phyloP scores from a whole-genome alignment of 2,797 vertebrate species.

The Acanthurus tractus region DNA sequence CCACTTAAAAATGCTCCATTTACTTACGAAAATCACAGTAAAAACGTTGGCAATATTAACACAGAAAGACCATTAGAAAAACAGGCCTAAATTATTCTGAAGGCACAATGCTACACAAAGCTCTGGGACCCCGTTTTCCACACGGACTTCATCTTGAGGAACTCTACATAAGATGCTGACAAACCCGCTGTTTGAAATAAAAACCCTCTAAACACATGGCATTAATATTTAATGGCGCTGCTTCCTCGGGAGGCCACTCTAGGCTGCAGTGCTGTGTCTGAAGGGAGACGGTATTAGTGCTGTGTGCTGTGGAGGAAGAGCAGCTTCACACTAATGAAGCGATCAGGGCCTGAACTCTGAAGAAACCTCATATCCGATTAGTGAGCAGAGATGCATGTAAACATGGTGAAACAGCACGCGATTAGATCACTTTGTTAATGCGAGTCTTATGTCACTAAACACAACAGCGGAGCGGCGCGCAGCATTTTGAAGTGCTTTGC shows the following conservation, averaged over 20 bases:
- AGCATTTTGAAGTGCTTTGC: constrained; percentile 57
- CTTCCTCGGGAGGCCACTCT: constrained; percentile 83
- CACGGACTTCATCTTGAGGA: constrained; percentile 72
- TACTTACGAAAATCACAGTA: constrained; percentile 64
- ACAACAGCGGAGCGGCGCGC: constrained; percentile 49
- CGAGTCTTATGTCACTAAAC: constrained; percentile 70
- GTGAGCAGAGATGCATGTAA: constrained; percentile 78
- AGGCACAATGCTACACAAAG: constrained; percentile 59
- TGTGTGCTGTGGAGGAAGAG: constrained; percentile 91
- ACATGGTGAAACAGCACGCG: constrained; percentile 67
- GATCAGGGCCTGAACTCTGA: constrained; percentile 79
- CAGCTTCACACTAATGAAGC: constrained; percentile 83
- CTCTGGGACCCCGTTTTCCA: constrained; percentile 66
- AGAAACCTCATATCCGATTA: constrained; percentile 78
- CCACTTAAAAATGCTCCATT: constrained; percentile 66
- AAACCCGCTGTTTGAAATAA: constrained; percentile 83
- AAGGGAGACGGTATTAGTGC: constrained; percentile 89
- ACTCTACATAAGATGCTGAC: constrained; percentile 79
- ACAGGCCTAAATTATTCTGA: constrained; percentile 73
- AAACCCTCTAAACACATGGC: constrained; percentile 87
- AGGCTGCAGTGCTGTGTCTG: constrained; percentile 86
- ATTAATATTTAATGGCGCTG: constrained; percentile 93
- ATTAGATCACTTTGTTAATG: constrained; percentile 74
- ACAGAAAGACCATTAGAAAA: constrained; percentile 80
- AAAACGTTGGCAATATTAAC: constrained; percentile 72